A percentile compares a stretch with the other conserved stretches of the same genome.
phyloP scores from a whole-genome alignment of 2,888 invertebrate genomes.

The Heliconius sara region DNA sequence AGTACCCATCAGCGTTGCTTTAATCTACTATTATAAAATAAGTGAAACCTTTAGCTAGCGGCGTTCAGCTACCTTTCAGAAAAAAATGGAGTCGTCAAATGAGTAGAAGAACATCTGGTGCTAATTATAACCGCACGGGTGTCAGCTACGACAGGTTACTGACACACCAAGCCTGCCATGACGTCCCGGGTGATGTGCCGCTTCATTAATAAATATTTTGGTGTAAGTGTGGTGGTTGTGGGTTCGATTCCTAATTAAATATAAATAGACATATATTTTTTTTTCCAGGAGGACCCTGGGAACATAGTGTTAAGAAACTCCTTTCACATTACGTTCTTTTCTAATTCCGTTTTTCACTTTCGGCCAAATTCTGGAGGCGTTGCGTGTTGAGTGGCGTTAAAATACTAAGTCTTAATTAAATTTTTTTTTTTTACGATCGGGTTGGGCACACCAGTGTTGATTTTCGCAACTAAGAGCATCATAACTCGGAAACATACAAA shows the following conservation, averaged over 20 bases:
- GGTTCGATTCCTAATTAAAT: too few relatives aligned
- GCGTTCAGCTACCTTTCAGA: conserved; percentile 1
- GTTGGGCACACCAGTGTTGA: too few relatives aligned
- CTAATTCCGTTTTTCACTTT: too few relatives aligned
- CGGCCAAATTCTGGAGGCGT: too few relatives aligned
- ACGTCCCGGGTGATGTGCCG: conserved; percentile 5
- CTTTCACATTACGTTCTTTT: too few relatives aligned
- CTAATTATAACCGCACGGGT: conserved; percentile 50
- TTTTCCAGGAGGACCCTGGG: too few relatives aligned
- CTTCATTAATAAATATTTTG: conserved; percentile 17
- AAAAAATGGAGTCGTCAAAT: conserved; percentile 31
- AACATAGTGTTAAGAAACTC: too few relatives aligned
- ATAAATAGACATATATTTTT: too few relatives aligned
- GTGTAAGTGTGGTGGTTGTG: not conserved
- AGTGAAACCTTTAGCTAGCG: conserved; percentile 14
- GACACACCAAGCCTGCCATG: conserved; percentile 50
- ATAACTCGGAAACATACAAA: not conserved
- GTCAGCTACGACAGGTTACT: conserved; percentile 55
- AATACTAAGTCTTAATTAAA: not conserved
- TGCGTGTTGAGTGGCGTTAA: too few relatives aligned
- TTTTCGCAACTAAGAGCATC: too few relatives aligned
- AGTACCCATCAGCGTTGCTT: not conserved
- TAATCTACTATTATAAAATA: conserved; percentile 15
- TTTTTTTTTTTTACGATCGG: too few relatives aligned
- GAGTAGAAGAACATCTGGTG: conserved; percentile 45